These are phyloP conservation scores for Urophycis tenuis DNA, from an alignment of 2,797 vertebrate species.

Conservation along the genomic window DNA sequence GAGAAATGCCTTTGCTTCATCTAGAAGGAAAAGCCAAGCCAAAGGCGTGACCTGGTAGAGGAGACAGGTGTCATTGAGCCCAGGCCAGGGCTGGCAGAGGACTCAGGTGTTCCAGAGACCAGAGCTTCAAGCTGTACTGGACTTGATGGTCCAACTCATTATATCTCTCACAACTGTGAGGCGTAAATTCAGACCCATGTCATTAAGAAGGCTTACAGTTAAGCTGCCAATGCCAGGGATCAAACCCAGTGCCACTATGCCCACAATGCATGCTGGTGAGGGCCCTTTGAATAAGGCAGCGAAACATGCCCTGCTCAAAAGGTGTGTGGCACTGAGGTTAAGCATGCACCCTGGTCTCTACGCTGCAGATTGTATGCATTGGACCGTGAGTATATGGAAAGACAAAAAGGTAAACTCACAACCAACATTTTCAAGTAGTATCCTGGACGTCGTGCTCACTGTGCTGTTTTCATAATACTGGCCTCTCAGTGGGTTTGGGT, in stretches of 20 bases:
- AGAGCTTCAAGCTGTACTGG: neutral
- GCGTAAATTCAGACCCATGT: neutral
- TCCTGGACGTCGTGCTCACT: too few species aligned
- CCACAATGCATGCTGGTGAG: neutral
- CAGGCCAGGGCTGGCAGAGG: too few species aligned
- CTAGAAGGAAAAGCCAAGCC: neutral
- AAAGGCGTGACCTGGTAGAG: neutral
- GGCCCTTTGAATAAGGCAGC: neutral
- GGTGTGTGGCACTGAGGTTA: neutral
- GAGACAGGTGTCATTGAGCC: neutral
- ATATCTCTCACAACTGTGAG: neutral
- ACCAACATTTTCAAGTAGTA: too few species aligned
- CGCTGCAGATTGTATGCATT: neutral
- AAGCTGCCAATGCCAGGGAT: neutral
- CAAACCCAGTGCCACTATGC: neutral
- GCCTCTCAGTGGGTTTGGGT: too few species aligned
- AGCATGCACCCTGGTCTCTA: neutral
- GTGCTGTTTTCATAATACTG: too few species aligned
- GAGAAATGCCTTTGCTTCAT: neutral
- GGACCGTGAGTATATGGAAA: neutral
- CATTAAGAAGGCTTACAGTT: too few species aligned
- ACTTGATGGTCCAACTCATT: neutral
- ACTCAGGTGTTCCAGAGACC: neutral
- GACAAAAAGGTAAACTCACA: neutral
- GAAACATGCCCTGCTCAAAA: neutral